phyloP scores from a whole-genome alignment of 2,797 vertebrate genomes.

The Macropus fuliginosus region DNA sequence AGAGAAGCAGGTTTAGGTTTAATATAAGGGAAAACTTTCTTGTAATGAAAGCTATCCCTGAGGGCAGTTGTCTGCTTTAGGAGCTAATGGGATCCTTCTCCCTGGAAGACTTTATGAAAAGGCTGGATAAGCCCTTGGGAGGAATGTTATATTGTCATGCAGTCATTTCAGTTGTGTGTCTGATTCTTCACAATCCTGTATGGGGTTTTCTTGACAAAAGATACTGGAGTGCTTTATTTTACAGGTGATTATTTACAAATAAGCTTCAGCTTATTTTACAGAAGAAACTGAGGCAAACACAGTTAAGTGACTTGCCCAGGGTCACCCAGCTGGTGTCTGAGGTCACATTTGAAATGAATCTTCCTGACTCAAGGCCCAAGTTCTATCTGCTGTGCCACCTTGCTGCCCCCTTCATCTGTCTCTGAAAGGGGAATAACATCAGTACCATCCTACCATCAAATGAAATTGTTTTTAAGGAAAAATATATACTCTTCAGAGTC shows the following conservation, averaged over 20 bases:
- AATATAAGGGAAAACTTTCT: neutral
- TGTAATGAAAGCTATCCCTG: neutral
- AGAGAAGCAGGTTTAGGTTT: neutral
- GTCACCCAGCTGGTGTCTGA: neutral
- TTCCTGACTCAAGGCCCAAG: neutral
- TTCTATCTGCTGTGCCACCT: neutral
- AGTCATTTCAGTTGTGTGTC: neutral
- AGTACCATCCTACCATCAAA: neutral
- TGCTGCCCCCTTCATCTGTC: neutral
- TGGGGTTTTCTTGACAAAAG: neutral
- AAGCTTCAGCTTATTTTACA: too few relatives aligned
- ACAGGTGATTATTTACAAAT: neutral
- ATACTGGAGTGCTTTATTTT: neutral
- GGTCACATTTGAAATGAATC: neutral
- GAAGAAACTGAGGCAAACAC: neutral
- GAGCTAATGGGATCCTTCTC: neutral
- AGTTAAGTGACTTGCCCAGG: neutral
- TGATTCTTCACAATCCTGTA: neutral
- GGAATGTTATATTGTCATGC: neutral
- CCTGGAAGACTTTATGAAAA: neutral
- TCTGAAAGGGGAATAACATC: neutral
- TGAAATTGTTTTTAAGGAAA: neutral
- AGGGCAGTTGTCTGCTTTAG: neutral
- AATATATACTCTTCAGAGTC: too few relatives aligned
- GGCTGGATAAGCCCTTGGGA: neutral